Base-by-base conservation (phyloP, 2,113 vertebrate species). In the Cyprinus carpio region DNA sequence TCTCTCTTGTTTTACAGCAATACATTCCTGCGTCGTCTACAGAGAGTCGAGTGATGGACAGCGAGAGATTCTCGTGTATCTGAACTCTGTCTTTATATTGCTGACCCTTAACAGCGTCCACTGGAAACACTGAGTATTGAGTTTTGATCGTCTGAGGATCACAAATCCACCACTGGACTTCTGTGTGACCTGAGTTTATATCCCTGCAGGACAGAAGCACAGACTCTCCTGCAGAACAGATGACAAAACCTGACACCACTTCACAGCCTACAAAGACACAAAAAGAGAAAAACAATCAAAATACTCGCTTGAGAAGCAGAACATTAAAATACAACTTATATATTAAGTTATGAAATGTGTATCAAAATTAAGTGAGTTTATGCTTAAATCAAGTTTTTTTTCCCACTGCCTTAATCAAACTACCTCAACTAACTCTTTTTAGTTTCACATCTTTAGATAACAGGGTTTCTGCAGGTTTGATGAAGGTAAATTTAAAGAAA, bases 181-280 rank as follows among this genome's bases (percentile, higher is more conserved):
- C n/a, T 29, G 18, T 7, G n/a, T 4, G 20, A 1, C 0, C 4
- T 46, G 74, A 18, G n/a, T 46, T 13, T 75, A 16, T 9, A 4
- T 29, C 74, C 1, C 25, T 27, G 16, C 81, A 82, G 81, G 11
- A 6, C 49, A 82, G 49, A 20, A 82, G 65, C 13, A 54, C 81
- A 56, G 81, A 82, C 27, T 72, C 80, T 82, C 80, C 80, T 71
- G 46, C 0, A 71, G 27, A 56, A 54, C 65, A 12, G 1, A 1
- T 51, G 49, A 16, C 4, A 1, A 1, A 4, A 46, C 43, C 1
- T 60, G 18, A 8, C 1, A 0, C 0, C 20, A 2, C 51, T 25
- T 1, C 2, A 4, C 58, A 62, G 1, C 31, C 12, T 64, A 64
- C 37, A 40, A 13, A 46, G 15, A 80, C 31, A 58, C 37, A n/a